Evolutionary conservation across 2,797 vertebrate species (phyloP).

Genomic region (Alcedo quadribrachys): DNA sequence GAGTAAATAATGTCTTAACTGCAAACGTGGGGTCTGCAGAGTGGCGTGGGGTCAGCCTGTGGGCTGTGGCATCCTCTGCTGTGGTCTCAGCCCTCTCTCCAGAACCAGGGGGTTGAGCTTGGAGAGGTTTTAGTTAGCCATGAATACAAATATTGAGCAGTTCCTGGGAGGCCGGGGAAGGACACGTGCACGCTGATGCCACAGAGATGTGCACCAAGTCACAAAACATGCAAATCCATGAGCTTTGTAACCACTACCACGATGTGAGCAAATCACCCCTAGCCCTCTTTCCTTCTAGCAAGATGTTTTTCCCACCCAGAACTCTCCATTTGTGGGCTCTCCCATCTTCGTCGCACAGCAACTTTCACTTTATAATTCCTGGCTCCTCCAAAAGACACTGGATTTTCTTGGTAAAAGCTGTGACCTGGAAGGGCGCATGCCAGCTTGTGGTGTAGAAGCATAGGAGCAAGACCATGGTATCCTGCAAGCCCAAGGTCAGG

Average conservation of each 20-base stretch:
- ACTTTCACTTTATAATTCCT: background rate
- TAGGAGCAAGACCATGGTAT: background rate
- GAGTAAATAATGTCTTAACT: slow-evolving; percentile 35
- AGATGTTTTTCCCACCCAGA: background rate
- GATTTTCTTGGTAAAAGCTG: background rate
- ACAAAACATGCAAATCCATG: background rate
- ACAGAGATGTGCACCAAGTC: background rate
- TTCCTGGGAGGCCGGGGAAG: background rate
- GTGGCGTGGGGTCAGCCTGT: background rate
- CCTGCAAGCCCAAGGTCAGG: background rate
- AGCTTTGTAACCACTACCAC: background rate
- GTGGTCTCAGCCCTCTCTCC: background rate
- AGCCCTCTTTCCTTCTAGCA: background rate
- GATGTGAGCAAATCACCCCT: background rate
- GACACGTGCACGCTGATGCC: background rate
- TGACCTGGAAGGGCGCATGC: rapidly evolving
- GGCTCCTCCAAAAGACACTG: background rate
- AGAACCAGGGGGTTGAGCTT: background rate
- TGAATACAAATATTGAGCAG: background rate
- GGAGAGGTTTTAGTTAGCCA: background rate
- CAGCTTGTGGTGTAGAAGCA: rapidly evolving
- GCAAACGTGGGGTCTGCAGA: slow-evolving; percentile 37
- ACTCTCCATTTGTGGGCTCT: background rate
- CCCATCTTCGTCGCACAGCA: background rate
- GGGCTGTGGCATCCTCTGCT: background rate